Evolutionary conservation across 2,888 invertebrate genomes (phyloP).

Genomic region (Rhingia campestris): DNA sequence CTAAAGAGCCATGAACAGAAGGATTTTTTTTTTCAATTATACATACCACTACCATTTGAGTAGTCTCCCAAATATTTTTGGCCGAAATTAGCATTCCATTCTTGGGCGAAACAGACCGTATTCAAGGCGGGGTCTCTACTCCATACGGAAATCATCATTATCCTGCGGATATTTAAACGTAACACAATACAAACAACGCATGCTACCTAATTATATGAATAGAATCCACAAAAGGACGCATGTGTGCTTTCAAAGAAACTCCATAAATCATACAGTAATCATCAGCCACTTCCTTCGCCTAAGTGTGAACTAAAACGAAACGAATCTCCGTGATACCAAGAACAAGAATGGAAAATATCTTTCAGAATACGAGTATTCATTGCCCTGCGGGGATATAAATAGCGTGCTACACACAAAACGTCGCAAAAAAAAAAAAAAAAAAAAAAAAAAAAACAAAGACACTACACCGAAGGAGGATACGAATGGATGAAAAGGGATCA

Average conservation of each 20-base stretch:
- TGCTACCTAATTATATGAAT: conserved; percentile 24
- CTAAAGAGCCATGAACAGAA: conserved; percentile 1
- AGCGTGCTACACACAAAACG: conserved; percentile 14
- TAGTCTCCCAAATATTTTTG: conserved; percentile 16
- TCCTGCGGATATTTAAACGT: conserved; percentile 24
- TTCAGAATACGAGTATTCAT: conserved; percentile 16
- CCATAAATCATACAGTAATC: conserved; percentile 47
- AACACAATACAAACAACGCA: neutral
- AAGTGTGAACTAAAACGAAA: conserved; percentile 49
- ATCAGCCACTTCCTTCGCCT: conserved; percentile 42
- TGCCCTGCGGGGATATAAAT: conserved; percentile 24
- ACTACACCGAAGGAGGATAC: conserved; percentile 26
- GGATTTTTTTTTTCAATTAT: conserved; percentile 34
- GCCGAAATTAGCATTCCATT: conserved; percentile 21
- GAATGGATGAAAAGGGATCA: conserved; percentile 28
- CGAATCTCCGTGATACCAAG: neutral
- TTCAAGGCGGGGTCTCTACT: conserved; percentile 5
- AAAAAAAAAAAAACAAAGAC: conserved; percentile 12
- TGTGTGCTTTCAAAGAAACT: neutral
- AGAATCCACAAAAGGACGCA: conserved; percentile 14
- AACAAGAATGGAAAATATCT: neutral
- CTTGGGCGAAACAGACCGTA: conserved; percentile 4
- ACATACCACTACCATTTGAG: conserved; percentile 18
- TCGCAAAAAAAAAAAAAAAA: conserved; percentile 19
- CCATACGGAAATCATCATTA: conserved; percentile 12